Percentiles rank a stretch among this genome's conserved stretches.
phyloP scores from a whole-genome alignment of 2,888 invertebrate species.

The Drosophila peninsularis region DNA sequence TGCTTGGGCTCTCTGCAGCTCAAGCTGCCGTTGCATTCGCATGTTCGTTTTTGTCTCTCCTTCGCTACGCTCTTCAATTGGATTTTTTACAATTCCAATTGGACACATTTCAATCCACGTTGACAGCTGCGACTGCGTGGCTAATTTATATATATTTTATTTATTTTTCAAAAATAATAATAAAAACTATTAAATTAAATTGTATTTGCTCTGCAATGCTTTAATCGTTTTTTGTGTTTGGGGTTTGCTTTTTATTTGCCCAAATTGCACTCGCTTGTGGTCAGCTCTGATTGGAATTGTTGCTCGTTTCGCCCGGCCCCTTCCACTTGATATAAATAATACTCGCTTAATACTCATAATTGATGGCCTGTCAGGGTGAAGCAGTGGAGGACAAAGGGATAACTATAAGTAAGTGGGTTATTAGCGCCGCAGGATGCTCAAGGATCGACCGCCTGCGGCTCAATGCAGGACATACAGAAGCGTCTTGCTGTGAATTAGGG shows the following conservation, averaged over 20 bases:
- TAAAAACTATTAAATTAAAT: slow-evolving; percentile 33
- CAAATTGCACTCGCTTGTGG: slow-evolving; percentile 48
- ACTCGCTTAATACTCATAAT: slow-evolving; percentile 62
- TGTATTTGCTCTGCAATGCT: slow-evolving; percentile 14
- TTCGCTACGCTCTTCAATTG: slow-evolving; percentile 46
- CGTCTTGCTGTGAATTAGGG: slow-evolving; percentile 74
- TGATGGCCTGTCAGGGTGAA: slow-evolving; percentile 62
- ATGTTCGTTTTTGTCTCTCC: not conserved
- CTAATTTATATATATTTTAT: slow-evolving; percentile 27
- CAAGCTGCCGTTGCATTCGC: slow-evolving; percentile 27
- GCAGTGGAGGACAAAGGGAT: slow-evolving; percentile 65
- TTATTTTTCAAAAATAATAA: not conserved
- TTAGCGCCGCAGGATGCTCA: slow-evolving; percentile 79
- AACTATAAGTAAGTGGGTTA: slow-evolving; percentile 83
- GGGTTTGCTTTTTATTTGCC: not conserved
- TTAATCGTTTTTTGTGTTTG: slow-evolving; percentile 25
- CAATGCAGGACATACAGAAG: slow-evolving; percentile 48
- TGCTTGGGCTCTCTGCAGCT: slow-evolving; percentile 3
- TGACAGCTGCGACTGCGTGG: slow-evolving; percentile 40
- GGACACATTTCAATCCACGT: slow-evolving; percentile 17
- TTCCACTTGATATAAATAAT: slow-evolving; percentile 46
- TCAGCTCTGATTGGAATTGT: slow-evolving; percentile 71
- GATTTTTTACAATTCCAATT: slow-evolving; percentile 30
- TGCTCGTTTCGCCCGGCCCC: slow-evolving; percentile 26
- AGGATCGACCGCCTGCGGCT: slow-evolving; percentile 53